A percentile compares a stretch with the other conserved stretches of the same genome.
Conservation (phyloP, 2,888 invertebrate genomes). For the Athetis lepigone region DNA sequence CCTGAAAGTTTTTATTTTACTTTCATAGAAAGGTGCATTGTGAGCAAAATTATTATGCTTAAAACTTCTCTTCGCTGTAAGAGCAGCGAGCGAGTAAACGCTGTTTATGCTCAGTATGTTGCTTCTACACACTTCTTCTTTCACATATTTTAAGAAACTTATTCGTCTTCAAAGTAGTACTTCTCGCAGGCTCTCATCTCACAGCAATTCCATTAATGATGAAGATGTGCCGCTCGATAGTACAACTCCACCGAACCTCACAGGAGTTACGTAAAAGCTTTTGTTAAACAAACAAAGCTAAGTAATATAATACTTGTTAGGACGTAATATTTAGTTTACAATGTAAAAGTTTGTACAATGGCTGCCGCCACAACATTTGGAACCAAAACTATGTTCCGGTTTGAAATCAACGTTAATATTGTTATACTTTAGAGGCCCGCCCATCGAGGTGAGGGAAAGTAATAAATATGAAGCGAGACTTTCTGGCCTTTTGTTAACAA, state of each 20-base stretch:
- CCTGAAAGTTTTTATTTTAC: slow-evolving; percentile 39
- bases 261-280: slow-evolving; percentile 19
- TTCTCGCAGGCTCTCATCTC: not conserved
- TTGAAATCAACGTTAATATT: slow-evolving; percentile 47
- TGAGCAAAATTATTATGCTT: slow-evolving; percentile 51
- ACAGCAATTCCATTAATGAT: not conserved
- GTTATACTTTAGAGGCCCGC: slow-evolving; percentile 50
- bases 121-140: slow-evolving; percentile 14
- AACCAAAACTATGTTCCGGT: slow-evolving; percentile 44
- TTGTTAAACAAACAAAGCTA: slow-evolving; percentile 36
- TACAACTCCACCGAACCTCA: not conserved
- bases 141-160: not conserved
- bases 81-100: slow-evolving; percentile 33
- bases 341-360: slow-evolving; percentile 53
- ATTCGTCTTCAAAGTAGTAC: not conserved
- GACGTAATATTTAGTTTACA: slow-evolving; percentile 34
- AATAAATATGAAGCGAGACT: slow-evolving; percentile 76
- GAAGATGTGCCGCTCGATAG: not conserved
- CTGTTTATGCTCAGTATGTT: slow-evolving; percentile 38
- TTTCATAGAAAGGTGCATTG: slow-evolving; percentile 29
- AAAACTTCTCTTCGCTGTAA: slow-evolving; percentile 40
- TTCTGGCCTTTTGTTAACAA: slow-evolving; percentile 77
- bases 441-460: slow-evolving; percentile 64
- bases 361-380: slow-evolving; percentile 38
- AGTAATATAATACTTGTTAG: slow-evolving; percentile 41